Base-by-base conservation (phyloP, 2,113 vertebrate species). In the Herpailurus yagouaroundi region DNA sequence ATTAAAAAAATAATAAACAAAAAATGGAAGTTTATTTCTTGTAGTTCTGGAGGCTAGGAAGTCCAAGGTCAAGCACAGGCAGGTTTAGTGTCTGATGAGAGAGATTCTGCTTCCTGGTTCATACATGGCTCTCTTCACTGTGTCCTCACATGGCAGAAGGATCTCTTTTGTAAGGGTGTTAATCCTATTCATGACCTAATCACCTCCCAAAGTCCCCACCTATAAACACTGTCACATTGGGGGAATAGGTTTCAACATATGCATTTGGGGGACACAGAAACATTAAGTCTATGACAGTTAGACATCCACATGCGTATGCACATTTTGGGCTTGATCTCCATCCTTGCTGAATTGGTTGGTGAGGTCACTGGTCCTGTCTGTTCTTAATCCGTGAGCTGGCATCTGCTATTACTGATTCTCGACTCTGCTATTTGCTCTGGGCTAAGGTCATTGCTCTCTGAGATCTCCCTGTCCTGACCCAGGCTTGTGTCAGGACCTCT, bases 281-380 rank as follows among this genome's bases (percentile, higher is more conserved):
- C 73, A 66, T 66, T 36, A 29, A 38, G 6, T 64, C 45, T 27
- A 36, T 1, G 11, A 21, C 31, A 21, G 41, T 80, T 36, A 52
- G n/a, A 19, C 25, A 29, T 0, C 2, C 10, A 4, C 6, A 25
- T 11, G 16, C 3, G 1, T 29, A 52, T 23, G 12, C 23, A 64
- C 38, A 23, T 90, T 41, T 21, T 45, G 76, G 38, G 23, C 36
- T 16, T 12, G 64, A 21, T 52, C 69, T 50, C 8, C 11, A 27
- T 55, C 36, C 63, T 83, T 82, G 68, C 60, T 71, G 68, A 52
- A 55, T 41, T 1, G 31, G 27, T 60, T 19, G n/a, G 21, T 45
- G 66, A 63, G 33, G n/a, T 36, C 29, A 16, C 15, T 33, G 82
- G 85, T 55, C 60, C 63, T 68, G 60, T 63, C 52, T 50, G 71